Percentiles rank a stretch among this genome's conserved stretches.
Conservation (phyloP, 2,113 vertebrate species). For the Oenanthe melanoleuca region DNA sequence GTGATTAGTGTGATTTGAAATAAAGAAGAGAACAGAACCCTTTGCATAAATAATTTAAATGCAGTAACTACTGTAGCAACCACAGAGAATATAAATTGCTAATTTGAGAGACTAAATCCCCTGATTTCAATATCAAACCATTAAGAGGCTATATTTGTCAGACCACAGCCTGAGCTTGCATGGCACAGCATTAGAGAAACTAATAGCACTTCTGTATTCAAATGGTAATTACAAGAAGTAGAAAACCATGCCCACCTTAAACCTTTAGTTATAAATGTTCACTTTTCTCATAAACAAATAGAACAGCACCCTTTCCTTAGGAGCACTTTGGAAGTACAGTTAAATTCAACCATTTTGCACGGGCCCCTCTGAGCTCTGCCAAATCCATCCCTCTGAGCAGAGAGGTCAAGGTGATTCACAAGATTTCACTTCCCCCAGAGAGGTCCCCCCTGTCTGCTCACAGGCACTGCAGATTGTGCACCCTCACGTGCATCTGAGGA, state of each 20-base stretch:
- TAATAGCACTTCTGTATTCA: not conserved
- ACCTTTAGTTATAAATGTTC: not conserved
- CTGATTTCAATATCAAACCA: slow-evolving; percentile 58
- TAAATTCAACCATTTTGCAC: not conserved
- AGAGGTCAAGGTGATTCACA: not conserved
- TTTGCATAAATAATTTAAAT: slow-evolving; percentile 76
- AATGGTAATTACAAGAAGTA: slow-evolving; percentile 25
- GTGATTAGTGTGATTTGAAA: slow-evolving; percentile 10
- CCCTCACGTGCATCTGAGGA: not conserved
- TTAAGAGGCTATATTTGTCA: slow-evolving; percentile 36
- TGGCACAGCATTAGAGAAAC: slow-evolving; percentile 17
- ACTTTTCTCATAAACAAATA: slow-evolving; percentile 14
- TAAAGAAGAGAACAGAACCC: slow-evolving; percentile 41
- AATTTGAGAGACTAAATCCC: slow-evolving; percentile 46
- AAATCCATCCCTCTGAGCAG: not conserved
- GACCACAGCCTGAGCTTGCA: not conserved
- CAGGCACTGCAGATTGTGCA: not conserved
- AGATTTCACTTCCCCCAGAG: not conserved
- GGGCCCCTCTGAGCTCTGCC: rapidly evolving
- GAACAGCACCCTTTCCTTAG: not conserved
- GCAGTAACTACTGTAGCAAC: slow-evolving; percentile 38
- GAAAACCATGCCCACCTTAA: not conserved
- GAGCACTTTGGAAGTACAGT: not conserved
- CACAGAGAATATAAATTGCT: slow-evolving; percentile 67
- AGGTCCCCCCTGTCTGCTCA: not conserved